phyloP scores from a whole-genome alignment of 2,888 invertebrate species.

The Nasonovia ribisnigri region DNA sequence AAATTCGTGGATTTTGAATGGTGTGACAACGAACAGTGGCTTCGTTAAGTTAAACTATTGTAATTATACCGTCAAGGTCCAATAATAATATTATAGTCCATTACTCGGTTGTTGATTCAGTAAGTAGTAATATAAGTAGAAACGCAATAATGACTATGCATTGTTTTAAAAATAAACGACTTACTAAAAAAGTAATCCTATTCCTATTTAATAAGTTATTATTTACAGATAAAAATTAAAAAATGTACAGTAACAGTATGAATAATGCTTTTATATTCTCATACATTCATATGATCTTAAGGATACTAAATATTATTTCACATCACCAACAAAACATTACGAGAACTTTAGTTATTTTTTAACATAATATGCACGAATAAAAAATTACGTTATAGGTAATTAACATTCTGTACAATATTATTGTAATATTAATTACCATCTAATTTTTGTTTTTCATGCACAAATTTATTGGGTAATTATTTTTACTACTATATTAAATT shows the following conservation, averaged over 20 bases:
- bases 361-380: not conserved
- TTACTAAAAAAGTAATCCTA: not conserved
- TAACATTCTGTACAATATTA: not conserved
- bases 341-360: not conserved
- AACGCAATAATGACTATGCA: not conserved
- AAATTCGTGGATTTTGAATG: not conserved
- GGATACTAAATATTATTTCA: no score
- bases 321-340: not conserved
- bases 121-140: not conserved
- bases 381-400: not conserved
- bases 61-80: not conserved
- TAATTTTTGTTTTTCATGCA: not conserved
- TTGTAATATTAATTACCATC: not conserved
- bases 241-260: not conserved
- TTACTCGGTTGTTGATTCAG: not conserved
- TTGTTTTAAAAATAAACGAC: not conserved
- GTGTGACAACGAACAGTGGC: not conserved
- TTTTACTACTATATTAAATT: not conserved
- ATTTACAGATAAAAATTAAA: not conserved
- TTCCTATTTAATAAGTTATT: not conserved
- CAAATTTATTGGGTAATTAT: not conserved
- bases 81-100: not conserved
- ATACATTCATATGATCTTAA: not conserved
- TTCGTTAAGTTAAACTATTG: not conserved
- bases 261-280: not conserved